Evolutionary conservation across 30 jellyfish, hydroid and myxozoan genomes (phyloP), one percentile per base, ranked within the genome.

Genomic region (Turritopsis rubra): DNA sequence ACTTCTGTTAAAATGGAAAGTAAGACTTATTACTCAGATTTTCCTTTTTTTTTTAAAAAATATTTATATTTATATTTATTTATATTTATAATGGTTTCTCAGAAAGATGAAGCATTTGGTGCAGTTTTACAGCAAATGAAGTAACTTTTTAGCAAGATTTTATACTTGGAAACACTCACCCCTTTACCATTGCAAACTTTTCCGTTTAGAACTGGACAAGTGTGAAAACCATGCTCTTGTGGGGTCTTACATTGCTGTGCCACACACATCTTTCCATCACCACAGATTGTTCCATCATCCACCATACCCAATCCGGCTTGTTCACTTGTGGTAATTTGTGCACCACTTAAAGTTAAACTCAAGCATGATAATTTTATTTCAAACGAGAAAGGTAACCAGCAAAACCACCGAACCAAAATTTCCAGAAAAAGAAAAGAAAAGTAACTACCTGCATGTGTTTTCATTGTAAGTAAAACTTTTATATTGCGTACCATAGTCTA

Each of bases 301-400:
- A 92, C 98, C 98, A 92, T 92, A 0, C 98, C 98, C 71, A 52
- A 71, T 75, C 96, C 98, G 52, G 79, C 77, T 54, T 87, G 88
- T 52, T 91, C 97, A 53, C 84, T 75, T 28, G 85, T 84, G 1
- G 91, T 86, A 16, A 87, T 87, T 8, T 95, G 65, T 17, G 88
- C 88, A 24, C 86, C 88, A 71, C 88, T 82, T 1, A 82, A 31
- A 1, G 22, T 75, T 28, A 30, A 75, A 75, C 26, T 9, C 8
- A 21, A 75, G 8, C 0, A 75, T 65, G 17, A 26, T 9, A 26
- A 23, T 75, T 31, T 75, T 16, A 9, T 26, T 26, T 75, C 41
- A 26, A 30, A 23, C 83, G 5, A 5, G 77, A 68, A 13, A 1
- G 5, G n/a, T n/a, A n/a, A n/a, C n/a, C n/a, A 17, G 18, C 18